Evolutionary conservation across 2,888 invertebrate genomes (phyloP), one percentile per base, ranked within the genome.

Genomic region (Bugula neritina): DNA sequence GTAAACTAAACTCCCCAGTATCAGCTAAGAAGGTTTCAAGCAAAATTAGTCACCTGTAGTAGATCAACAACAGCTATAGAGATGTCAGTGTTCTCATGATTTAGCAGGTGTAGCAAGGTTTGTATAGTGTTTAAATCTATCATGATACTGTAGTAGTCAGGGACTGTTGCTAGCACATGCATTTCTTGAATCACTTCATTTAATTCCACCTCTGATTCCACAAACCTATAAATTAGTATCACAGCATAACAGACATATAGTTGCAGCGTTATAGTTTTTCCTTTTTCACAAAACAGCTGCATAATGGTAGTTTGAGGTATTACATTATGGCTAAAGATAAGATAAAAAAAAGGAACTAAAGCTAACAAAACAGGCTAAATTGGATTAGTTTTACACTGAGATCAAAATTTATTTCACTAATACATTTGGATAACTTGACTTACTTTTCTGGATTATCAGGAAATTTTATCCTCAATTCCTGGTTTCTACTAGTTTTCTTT

Each of bases 381-480:
- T n/a, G n/a, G n/a, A n/a, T n/a, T n/a, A n/a, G n/a, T n/a, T n/a
- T n/a, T n/a, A n/a, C n/a, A n/a, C n/a, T n/a, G n/a, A n/a, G n/a
- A n/a, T n/a, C n/a, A n/a, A n/a, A n/a, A n/a, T n/a, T n/a, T n/a
- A n/a, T n/a, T n/a, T n/a, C n/a, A n/a, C n/a, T n/a, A n/a, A n/a
- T n/a, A n/a, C n/a, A n/a, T n/a, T n/a, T n/a, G n/a, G n/a, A n/a
- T n/a, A n/a, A n/a, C n/a, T n/a, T 34, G n/a, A 71, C 73, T 79
- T 84, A 89, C 88, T 96, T 97, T 83, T 96, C 94, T 5, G 97
- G 94, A 79, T 91, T 90, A 82, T 97, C 98, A 0, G 96, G 93
- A 84, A 94, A 98, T 85, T 99, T 99, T 21, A 99, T 97, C 75
- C 99, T 88, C 92, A 97, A 93, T 86, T 99, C 98, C 82, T 97